A percentile compares a stretch with the other conserved stretches of the same genome.
Conservation (phyloP, 2,888 invertebrate genomes). For the Leucania comma region DNA sequence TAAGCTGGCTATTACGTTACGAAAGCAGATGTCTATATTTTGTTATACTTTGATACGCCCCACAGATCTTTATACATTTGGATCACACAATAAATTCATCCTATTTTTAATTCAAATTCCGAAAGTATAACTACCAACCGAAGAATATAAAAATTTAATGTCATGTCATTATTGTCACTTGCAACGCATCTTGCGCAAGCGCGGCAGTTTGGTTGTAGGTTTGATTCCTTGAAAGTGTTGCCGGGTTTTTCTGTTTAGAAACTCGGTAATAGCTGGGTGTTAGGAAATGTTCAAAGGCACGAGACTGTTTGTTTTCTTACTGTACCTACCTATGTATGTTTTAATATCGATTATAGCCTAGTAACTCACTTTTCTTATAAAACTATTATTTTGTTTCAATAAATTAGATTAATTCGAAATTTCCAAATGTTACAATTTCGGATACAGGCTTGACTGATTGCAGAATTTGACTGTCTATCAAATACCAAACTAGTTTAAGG, state of each 20-base stretch:
- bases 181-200: slow-evolving; percentile 26
- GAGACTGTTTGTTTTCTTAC: slow-evolving; percentile 1
- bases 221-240: slow-evolving; percentile 40
- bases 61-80: neutral
- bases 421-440: neutral
- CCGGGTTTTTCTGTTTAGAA: slow-evolving; percentile 47
- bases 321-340: neutral
- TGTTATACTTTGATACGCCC: neutral
- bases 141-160: neutral
- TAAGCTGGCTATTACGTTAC: neutral
- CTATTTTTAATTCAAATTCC: neutral
- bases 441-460: slow-evolving; percentile 9
- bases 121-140: neutral
- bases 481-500: slow-evolving; percentile 48
- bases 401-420: neutral
- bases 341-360: too few species aligned
- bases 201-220: slow-evolving; percentile 5
- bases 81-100: too few species aligned
- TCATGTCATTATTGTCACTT: neutral
- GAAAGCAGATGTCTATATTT: neutral
- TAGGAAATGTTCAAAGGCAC: slow-evolving; percentile 7
- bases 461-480: slow-evolving; percentile 33
- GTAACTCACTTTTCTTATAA: neutral
- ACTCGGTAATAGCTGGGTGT: slow-evolving; percentile 6
- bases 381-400: neutral